A percentile compares a stretch with the other conserved stretches of the same genome.
phyloP scores from a whole-genome alignment of 2,113 vertebrate species.

The Dicrurus megarhynchus region DNA sequence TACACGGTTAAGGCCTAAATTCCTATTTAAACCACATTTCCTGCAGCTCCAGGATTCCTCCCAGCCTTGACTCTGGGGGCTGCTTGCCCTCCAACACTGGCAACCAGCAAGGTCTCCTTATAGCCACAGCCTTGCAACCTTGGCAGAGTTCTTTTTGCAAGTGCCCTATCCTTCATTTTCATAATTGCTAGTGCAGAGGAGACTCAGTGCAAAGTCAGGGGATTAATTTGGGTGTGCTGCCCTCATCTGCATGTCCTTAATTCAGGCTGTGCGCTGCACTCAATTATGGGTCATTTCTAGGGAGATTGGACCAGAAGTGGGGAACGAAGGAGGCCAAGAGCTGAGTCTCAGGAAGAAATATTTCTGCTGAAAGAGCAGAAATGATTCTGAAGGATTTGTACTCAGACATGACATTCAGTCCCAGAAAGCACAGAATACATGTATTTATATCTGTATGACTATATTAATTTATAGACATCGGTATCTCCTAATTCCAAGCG shows the following conservation, averaged over 20 bases:
- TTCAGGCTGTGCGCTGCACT: background rate
- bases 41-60: background rate
- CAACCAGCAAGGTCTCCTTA: background rate
- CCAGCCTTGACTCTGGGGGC: background rate
- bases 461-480: background rate
- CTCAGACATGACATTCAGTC: background rate
- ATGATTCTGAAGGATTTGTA: background rate
- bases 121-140: background rate
- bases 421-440: background rate
- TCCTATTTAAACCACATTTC: background rate
- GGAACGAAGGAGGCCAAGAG: background rate
- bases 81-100: background rate
- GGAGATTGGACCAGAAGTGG: background rate
- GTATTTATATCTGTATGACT: background rate
- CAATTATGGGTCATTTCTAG: constrained; percentile 1
- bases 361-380: background rate
- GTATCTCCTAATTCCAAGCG: background rate
- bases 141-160: constrained; percentile 2
- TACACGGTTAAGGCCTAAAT: background rate
- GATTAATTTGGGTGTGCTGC: constrained; percentile 41
- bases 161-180: constrained; percentile 1
- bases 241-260: constrained; percentile 20
- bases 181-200: background rate
- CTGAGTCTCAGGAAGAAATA: background rate
- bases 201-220: constrained; percentile 3